Percentiles rank a stretch among this genome's conserved stretches.
phyloP scores from a whole-genome alignment of 2,888 invertebrate genomes.

The Pyrgus malvae region DNA sequence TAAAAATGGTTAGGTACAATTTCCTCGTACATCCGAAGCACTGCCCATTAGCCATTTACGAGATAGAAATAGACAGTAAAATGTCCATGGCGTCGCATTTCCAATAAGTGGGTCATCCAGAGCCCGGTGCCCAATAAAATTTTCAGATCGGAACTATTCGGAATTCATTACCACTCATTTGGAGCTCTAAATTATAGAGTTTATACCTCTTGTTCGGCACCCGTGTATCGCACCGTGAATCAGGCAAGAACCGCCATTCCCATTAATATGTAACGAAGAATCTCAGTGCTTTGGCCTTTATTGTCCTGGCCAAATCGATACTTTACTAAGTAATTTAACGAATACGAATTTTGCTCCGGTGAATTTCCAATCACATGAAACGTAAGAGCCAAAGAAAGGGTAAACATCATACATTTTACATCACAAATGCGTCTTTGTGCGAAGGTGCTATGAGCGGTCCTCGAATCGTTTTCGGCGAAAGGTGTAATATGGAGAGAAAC shows the following conservation, averaged over 20 bases:
- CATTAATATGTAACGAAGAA: constrained; percentile 57
- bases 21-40: neutral
- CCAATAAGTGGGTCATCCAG: constrained; percentile 15
- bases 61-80: constrained; percentile 1
- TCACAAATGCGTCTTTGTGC: constrained; percentile 25
- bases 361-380: constrained; percentile 25
- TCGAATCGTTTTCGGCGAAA: constrained; percentile 20
- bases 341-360: constrained; percentile 19
- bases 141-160: constrained; percentile 14
- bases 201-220: constrained; percentile 31
- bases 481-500: constrained; percentile 21
- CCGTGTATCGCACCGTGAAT: constrained; percentile 19
- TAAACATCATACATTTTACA: constrained; percentile 28
- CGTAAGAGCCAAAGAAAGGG: constrained; percentile 20
- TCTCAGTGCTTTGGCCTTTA: constrained; percentile 58
- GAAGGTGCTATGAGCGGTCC: constrained; percentile 22
- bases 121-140: constrained; percentile 12
- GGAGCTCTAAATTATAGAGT: constrained; percentile 22
- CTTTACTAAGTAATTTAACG: constrained; percentile 57
- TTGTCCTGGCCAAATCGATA: constrained; percentile 59
- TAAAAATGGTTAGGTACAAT: no score
- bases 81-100: constrained; percentile 1
- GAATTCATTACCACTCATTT: constrained; percentile 25
- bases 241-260: constrained; percentile 41
- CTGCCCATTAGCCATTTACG: constrained; percentile 2